phyloP scores from a whole-genome alignment of 35 echinoderm and acorn worm genomes.

The Apostichopus californicus region DNA sequence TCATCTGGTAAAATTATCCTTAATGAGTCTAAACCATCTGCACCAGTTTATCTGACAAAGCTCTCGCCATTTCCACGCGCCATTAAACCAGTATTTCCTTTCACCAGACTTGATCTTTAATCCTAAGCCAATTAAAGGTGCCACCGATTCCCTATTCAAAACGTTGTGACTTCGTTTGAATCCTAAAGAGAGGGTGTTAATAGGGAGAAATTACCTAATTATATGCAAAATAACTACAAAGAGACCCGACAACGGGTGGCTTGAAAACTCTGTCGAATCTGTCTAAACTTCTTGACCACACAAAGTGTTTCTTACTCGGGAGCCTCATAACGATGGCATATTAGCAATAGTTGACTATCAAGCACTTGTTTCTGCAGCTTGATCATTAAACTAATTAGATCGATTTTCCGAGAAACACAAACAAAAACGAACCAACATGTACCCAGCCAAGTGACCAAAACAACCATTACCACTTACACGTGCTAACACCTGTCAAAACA shows the following conservation, averaged over 20 bases:
- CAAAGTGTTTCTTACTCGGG: too few relatives aligned
- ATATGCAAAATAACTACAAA: not conserved
- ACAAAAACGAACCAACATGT: too few relatives aligned
- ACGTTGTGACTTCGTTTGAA: not conserved
- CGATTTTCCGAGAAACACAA: too few relatives aligned
- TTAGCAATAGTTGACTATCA: too few relatives aligned
- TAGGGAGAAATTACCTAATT: slow-evolving; percentile 31
- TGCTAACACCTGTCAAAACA: too few relatives aligned
- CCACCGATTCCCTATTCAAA: not conserved
- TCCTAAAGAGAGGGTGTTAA: slow-evolving; percentile 14
- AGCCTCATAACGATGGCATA: too few relatives aligned
- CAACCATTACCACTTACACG: too few relatives aligned
- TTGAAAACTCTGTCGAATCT: not conserved
- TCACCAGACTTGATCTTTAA: not conserved
- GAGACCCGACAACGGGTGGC: not conserved
- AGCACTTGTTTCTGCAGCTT: too few relatives aligned
- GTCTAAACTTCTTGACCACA: not conserved
- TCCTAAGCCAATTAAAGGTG: slow-evolving; percentile 46
- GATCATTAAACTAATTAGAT: too few relatives aligned
- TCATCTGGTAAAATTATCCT: slow-evolving; percentile 4
- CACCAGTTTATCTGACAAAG: not conserved
- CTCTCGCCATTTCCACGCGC: not conserved
- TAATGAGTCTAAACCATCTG: not conserved
- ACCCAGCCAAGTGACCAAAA: too few relatives aligned
- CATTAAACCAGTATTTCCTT: not conserved